Evolutionary conservation across 2,113 vertebrate species (phyloP).

Genomic region (Ctenomys sociabilis): DNA sequence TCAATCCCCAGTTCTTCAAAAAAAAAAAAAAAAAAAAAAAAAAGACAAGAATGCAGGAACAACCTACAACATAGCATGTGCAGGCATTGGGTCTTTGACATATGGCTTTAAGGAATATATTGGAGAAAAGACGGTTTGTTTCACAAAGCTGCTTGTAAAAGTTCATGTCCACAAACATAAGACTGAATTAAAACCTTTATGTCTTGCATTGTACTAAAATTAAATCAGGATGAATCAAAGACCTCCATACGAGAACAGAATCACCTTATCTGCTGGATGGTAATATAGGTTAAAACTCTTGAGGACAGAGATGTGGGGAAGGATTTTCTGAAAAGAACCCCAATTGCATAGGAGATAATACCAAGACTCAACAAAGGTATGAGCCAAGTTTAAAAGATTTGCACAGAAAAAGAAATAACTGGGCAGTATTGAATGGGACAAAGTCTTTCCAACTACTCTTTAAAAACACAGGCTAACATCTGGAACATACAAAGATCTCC

Average conservation of each 20-base stretch:
- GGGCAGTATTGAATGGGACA: background rate
- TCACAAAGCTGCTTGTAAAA: background rate
- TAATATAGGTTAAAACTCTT: background rate
- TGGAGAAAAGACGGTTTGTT: background rate
- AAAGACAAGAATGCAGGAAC: background rate
- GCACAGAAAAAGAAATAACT: background rate
- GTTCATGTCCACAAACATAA: background rate
- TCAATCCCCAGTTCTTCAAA: no score
- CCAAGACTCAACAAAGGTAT: background rate
- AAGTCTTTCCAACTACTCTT: background rate
- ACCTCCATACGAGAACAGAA: background rate
- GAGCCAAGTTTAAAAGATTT: background rate
- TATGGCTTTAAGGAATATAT: background rate
- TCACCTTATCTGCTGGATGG: background rate
- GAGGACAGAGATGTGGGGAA: background rate
- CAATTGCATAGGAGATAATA: background rate
- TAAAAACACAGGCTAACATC: background rate
- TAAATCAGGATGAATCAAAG: background rate
- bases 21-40: no score
- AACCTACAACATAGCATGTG: background rate
- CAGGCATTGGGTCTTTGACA: background rate
- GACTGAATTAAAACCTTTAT: background rate
- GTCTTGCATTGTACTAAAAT: background rate
- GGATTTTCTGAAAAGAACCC: background rate
- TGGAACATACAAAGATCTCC: background rate